Conservation (phyloP, 2,888 invertebrate species). For the Hartigia nigra region DNA sequence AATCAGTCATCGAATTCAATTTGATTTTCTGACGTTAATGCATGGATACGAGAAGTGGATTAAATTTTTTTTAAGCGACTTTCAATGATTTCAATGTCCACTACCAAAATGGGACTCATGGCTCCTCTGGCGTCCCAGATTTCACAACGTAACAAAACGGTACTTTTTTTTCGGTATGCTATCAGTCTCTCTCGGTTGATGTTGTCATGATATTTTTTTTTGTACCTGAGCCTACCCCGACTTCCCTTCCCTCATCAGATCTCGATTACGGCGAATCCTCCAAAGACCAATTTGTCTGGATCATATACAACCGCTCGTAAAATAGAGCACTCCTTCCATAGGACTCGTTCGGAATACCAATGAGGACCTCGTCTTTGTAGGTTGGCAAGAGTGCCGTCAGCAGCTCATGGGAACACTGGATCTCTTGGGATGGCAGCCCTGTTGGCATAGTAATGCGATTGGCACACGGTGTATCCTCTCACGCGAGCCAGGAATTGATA, state of each 20-base stretch:
- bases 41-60: neutral
- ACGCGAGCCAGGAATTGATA: conserved; percentile 28
- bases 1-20: neutral
- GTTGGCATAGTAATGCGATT: conserved; percentile 20
- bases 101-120: neutral
- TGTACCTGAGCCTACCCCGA: neutral
- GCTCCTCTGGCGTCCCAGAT: neutral
- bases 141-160: neutral
- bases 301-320: conserved; percentile 56
- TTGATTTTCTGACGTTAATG: neutral
- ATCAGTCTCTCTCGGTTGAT: neutral
- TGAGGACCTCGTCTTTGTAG: conserved; percentile 46
- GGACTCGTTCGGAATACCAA: conserved; percentile 50
- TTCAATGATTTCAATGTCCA: neutral
- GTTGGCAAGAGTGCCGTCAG: conserved; percentile 35
- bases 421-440: conserved; percentile 16
- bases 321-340: conserved; percentile 49
- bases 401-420: conserved; percentile 45
- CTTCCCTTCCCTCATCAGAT: neutral
- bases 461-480: conserved; percentile 1
- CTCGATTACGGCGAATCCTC: conserved; percentile 16
- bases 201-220: neutral
- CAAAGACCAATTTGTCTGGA: conserved; percentile 55
- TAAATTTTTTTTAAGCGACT: neutral
- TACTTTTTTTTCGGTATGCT: neutral